A percentile compares a stretch with the other conserved stretches of the same genome.
Evolutionary conservation across 2,888 invertebrate species (phyloP).

Genomic region (Clostera curtula): DNA sequence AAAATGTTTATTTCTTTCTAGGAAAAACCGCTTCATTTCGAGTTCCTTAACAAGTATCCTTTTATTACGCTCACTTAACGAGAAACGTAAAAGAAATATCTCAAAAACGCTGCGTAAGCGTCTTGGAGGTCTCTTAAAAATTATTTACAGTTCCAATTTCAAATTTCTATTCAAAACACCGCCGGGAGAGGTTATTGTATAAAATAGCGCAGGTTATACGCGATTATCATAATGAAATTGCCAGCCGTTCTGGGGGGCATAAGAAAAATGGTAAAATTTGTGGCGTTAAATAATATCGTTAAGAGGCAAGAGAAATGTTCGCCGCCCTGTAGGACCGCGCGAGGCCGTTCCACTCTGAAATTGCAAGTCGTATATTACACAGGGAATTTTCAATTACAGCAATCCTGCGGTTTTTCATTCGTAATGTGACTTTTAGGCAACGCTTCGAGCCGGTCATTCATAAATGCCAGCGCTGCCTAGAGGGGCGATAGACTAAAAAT

Average conservation of each 20-base stretch:
- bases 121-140: conserved; percentile 19
- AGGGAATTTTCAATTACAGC: conserved; percentile 74
- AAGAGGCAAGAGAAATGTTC: conserved; percentile 64
- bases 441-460: conserved; percentile 59
- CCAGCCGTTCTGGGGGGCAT: conserved; percentile 45
- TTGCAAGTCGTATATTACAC: conserved; percentile 72
- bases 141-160: conserved; percentile 25
- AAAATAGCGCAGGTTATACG: conserved; percentile 46
- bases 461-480: conserved; percentile 37
- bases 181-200: conserved; percentile 31
- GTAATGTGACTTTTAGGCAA: conserved; percentile 70
- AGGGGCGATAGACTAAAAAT: conserved; percentile 14
- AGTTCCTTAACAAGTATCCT: conserved; percentile 6
- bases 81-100: no score
- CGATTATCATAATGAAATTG: conserved; percentile 73
- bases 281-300: conserved; percentile 72
- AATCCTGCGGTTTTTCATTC: conserved; percentile 73
- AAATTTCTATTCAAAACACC: conserved; percentile 34
- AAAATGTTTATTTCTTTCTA: no score
- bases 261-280: conserved; percentile 69
- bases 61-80: conserved; percentile 20
- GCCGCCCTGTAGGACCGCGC: conserved; percentile 49
- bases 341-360: conserved; percentile 52
- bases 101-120: conserved; percentile 14
- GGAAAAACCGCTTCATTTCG: no score